Evolutionary conservation across 2,888 invertebrate genomes (phyloP).

Genomic region (Xylota sylvarum): DNA sequence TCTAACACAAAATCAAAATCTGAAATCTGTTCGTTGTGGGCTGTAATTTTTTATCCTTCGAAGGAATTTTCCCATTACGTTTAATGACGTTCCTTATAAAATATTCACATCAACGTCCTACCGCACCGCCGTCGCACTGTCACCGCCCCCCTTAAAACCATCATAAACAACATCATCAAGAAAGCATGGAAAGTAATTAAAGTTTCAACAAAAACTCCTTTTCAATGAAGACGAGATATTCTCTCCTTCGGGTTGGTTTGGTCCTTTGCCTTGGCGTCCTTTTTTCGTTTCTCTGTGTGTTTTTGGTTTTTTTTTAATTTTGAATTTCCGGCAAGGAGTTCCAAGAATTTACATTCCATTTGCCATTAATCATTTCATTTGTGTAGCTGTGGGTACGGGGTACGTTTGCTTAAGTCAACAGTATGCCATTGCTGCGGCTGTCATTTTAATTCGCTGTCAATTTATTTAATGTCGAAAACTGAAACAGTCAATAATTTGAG

Average conservation of each 20-base stretch:
- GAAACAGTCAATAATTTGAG: conserved; percentile 60
- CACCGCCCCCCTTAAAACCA: not conserved
- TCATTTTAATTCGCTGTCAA: conserved; percentile 69
- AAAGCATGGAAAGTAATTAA: conserved; percentile 74
- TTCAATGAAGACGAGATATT: conserved; percentile 29
- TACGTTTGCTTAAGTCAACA: conserved; percentile 34
- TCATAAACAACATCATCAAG: conserved; percentile 69
- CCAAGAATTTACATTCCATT: conserved; percentile 68
- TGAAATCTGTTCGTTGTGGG: conserved; percentile 25
- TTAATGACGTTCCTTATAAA: conserved; percentile 59
- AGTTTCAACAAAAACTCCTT: conserved; percentile 57
- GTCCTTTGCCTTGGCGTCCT: not conserved
- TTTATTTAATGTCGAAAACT: conserved; percentile 66
- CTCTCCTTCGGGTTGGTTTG: conserved; percentile 16
- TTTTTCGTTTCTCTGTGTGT: conserved; percentile 3
- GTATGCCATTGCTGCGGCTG: conserved; percentile 40
- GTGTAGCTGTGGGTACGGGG: not conserved
- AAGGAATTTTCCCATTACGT: conserved; percentile 52
- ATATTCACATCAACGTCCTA: conserved; percentile 50
- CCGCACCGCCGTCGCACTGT: not conserved
- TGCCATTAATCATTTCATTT: conserved; percentile 62
- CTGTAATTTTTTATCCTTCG: not conserved
- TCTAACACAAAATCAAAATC: conserved; percentile 49
- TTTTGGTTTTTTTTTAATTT: conserved; percentile 24
- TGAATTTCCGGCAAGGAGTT: conserved; percentile 36